phyloP scores from a whole-genome alignment of 2,888 invertebrate species.

The Xestia rhomboidea region DNA sequence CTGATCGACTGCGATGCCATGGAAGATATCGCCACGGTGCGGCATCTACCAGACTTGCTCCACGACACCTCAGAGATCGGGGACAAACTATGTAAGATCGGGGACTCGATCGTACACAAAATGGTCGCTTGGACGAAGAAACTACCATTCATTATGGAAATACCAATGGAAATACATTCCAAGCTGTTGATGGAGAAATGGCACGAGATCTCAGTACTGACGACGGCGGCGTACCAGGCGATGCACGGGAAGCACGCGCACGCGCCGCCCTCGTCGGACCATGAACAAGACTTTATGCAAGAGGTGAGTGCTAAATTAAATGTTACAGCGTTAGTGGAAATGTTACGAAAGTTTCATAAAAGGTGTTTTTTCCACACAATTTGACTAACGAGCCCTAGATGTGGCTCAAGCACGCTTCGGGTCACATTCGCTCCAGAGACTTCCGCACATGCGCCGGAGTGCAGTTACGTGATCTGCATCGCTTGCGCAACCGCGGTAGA shows the following conservation, averaged over 20 bases:
- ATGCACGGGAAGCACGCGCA: constrained; percentile 93
- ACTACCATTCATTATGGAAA: constrained; percentile 98
- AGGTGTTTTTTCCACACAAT: constrained; percentile 60
- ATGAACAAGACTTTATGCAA: constrained; percentile 95
- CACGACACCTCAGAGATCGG: constrained; percentile 97
- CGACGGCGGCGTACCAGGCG: constrained; percentile 98
- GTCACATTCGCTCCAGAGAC: constrained; percentile 87
- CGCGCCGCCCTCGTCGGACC: constrained; percentile 86
- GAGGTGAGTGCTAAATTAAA: constrained; percentile 91
- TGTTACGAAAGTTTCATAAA: constrained; percentile 53
- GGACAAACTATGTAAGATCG: constrained; percentile 98
- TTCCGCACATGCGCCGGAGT: constrained; percentile 87
- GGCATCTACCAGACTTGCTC: constrained; percentile 97
- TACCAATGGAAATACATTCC: constrained; percentile 98
- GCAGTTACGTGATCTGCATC: constrained; percentile 90
- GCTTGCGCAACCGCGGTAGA: constrained; percentile 88
- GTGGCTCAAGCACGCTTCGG: constrained; percentile 75
- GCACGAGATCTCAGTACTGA: constrained; percentile 98
- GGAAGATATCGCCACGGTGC: constrained; percentile 98
- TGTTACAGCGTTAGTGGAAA: constrained; percentile 37
- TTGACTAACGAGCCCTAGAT: constrained; percentile 74
- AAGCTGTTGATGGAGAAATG: constrained; percentile 99
- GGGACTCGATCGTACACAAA: constrained; percentile 99
- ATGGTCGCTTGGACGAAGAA: constrained; percentile 99
- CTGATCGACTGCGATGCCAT: constrained; percentile 99